Base-by-base conservation (phyloP, 2,888 invertebrate species). In the Morpho helenor region DNA sequence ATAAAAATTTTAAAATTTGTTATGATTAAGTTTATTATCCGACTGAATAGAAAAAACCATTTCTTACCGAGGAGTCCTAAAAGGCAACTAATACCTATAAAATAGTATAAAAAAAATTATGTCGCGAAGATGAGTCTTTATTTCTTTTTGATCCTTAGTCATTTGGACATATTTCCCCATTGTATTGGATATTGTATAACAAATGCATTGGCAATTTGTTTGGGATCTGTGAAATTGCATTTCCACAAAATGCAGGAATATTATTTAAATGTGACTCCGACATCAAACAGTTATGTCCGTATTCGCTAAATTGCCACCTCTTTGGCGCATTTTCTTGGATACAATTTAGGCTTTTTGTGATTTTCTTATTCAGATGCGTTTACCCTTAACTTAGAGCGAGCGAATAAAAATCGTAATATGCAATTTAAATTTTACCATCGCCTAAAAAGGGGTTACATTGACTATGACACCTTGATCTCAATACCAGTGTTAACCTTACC, bases 401-500 rank as follows among this genome's bases (percentile, higher is more conserved):
- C 60, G 63, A 59, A 65, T 66, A 74, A 71, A 70, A 69, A 68
- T 68, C 62, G 73, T 78, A 75, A 82, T 84, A 81, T 82, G 80
- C 82, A 82, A 84, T 84, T 85, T 85, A 82, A 85, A 86, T 82
- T 76, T 76, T 75, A 80, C 76, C 77, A 75, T 73, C 71, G 74
- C 77, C 74, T 77, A 53, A 53, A 53, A 76, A 79, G 7, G 7
- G 3, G n/a, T 16, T n/a, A 16, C 16, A 16, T 16, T 31, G 31
- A 31, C 31, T 31, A 31, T 31, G 3, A 31, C 31, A 31, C 5
- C 31, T 2, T 31, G 31, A 31, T 31, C 31, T 31, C 5, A 16
- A 31, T 31, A 31, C 4, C 31, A 31, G 31, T 3, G n/a, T n/a
- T n/a, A n/a, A 16, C 16, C 16, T 16, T 16, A 16, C 16, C 16